A percentile compares a stretch with the other conserved stretches of the same genome.
Evolutionary conservation across 2,888 invertebrate species (phyloP).

Genomic region (Acronicta aceris): DNA sequence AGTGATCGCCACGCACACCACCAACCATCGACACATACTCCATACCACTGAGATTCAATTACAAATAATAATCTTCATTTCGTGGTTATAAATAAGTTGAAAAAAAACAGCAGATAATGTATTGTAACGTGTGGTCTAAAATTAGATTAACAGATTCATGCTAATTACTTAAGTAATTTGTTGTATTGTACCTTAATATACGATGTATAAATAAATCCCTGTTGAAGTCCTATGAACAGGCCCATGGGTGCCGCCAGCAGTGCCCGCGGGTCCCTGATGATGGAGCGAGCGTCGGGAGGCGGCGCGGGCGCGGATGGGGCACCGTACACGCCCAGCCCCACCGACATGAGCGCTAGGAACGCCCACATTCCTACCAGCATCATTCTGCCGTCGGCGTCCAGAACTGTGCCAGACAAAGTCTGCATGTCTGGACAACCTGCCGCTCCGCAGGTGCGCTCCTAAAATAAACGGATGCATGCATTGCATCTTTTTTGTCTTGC

Average conservation of each 20-base stretch:
- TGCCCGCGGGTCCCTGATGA: slow-evolving; percentile 90
- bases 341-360: slow-evolving; percentile 68
- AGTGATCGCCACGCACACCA: slow-evolving; percentile 93
- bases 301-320: slow-evolving; percentile 78
- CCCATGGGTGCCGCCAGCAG: slow-evolving; percentile 93
- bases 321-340: slow-evolving; percentile 76
- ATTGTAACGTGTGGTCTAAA: no score
- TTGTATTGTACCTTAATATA: slow-evolving; percentile 91
- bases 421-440: slow-evolving; percentile 82
- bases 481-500: no score
- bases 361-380: slow-evolving; percentile 80
- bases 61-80: neutral
- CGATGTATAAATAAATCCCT: slow-evolving; percentile 95
- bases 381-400: slow-evolving; percentile 76
- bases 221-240: slow-evolving; percentile 94
- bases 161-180: no score
- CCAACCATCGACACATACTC: slow-evolving; percentile 94
- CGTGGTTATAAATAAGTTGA: no score
- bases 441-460: slow-evolving; percentile 81
- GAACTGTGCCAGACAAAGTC: slow-evolving; percentile 71
- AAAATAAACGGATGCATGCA: slow-evolving; percentile 32
- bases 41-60: slow-evolving; percentile 91
- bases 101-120: no score
- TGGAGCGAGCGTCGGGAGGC: slow-evolving; percentile 74
- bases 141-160: no score